Conservation (phyloP, 2,113 vertebrate species). For the Dendropsophus ebraccatus region DNA sequence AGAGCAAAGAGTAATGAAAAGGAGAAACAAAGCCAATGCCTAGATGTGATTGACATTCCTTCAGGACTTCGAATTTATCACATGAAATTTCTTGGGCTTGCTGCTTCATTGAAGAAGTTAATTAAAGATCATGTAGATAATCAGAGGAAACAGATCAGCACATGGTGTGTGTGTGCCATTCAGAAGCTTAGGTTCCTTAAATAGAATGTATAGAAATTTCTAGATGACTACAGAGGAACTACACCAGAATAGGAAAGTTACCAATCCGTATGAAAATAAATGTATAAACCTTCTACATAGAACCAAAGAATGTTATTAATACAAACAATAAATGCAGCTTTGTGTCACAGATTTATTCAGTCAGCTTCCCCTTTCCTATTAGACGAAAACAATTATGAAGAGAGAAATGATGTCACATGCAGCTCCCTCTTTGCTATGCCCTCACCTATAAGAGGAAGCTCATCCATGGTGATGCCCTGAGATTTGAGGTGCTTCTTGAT, state of each 20-base stretch:
- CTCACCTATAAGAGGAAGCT: conserved; percentile 98
- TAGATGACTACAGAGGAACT: conserved; percentile 30
- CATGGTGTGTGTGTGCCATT: neutral
- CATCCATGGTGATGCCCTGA: conserved; percentile 99
- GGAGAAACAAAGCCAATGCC: neutral
- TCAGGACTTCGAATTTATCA: neutral
- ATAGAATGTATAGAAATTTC: neutral
- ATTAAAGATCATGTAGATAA: conserved; percentile 9
- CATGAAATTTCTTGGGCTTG: conserved; percentile 1
- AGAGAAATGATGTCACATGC: neutral
- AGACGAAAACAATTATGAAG: neutral
- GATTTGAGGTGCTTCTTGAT: conserved; percentile 99
- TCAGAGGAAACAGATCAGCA: neutral
- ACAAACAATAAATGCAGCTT: neutral
- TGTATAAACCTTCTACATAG: neutral
- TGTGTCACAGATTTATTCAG: neutral
- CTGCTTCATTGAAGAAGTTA: neutral
- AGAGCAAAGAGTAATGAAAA: neutral
- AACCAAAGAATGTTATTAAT: neutral
- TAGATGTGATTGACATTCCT: conserved; percentile 30
- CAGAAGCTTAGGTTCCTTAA: neutral
- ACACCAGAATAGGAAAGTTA: conserved; percentile 7
- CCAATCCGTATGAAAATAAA: neutral
- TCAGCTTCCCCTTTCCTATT: neutral
- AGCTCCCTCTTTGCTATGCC: neutral